Base-by-base conservation (phyloP, 2,797 vertebrate species). In the Pterois miles region DNA sequence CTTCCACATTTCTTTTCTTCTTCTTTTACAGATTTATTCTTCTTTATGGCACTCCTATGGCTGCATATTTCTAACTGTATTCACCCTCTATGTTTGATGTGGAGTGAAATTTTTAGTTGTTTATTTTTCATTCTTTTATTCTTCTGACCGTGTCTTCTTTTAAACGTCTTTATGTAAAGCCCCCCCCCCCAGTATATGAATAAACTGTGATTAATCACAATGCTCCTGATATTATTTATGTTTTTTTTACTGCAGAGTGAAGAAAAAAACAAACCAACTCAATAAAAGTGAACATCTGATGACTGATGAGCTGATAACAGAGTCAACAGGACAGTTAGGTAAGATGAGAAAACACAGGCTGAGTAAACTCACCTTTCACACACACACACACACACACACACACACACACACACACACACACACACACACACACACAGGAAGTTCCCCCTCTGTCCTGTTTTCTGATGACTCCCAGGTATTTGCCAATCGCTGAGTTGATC, bases 291-390 rank as follows among this genome's bases (percentile, higher is more conserved):
- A n/a, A n/a, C 43, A 0, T 18, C 13, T 8, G 20, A 9, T 13
- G 23, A 6, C 14, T 2, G 54, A 59, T 12, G 25, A 56, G 34
- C 40, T 31, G 63, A 69, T 56, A 48, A 38, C 16, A 23, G 36
- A 70, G 75, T 86, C 73, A 56, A 76, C 73, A 52, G 70, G 57
- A 57, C 3, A 40, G 70, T 92, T 85, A 4, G 23, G 87, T 48
- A 91, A 90, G 63, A 74, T 1, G 33, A 23, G 77, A 89, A 89
- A 90, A 60, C 80, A 66, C 86, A 68, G 56, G 3, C 60, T 88
- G 81, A 65, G 80, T 58, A 82, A 89, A 90, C 76, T 72, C 34
- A 88, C 86, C 86, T 89, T 90, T 85, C 78, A 23, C 69, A 50
- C 65, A 65, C 53, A 65, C 69, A 59, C 80, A 67, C 34, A 72